A percentile compares a stretch with the other conserved stretches of the same genome.
Evolutionary conservation across 2,888 invertebrate genomes (phyloP).

Genomic region (Lucinisca nassula): DNA sequence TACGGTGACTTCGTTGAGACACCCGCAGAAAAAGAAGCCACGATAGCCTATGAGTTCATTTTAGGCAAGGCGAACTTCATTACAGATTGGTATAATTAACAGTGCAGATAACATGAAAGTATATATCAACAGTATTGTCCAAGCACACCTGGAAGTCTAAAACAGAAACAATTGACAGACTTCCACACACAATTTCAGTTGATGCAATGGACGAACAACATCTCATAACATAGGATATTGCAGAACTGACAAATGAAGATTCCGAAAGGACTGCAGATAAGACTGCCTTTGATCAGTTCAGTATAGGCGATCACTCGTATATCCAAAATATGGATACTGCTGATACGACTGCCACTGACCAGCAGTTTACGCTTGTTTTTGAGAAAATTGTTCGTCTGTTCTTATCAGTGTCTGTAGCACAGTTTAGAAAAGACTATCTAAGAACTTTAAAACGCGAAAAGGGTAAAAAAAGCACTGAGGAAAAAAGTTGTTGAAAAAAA

Average conservation of each 20-base stretch:
- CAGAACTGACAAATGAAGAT: no score
- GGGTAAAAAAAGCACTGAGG: constrained; percentile 27
- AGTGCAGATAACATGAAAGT: neutral
- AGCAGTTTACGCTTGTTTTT: neutral
- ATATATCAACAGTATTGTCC: neutral
- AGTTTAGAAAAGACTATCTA: constrained; percentile 36
- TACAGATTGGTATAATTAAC: neutral
- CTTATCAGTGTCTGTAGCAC: constrained; percentile 10
- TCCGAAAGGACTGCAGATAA: no score
- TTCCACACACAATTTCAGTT: constrained; percentile 16
- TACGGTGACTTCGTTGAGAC: constrained; percentile 5
- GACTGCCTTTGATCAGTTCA: neutral
- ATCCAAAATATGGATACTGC: neutral
- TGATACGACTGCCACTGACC: no score
- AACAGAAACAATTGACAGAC: constrained; percentile 8
- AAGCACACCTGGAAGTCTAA: neutral
- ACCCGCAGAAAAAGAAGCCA: neutral
- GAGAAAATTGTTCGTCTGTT: constrained; percentile 8
- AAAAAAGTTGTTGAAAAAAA: constrained; percentile 43
- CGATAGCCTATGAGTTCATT: neutral
- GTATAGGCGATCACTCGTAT: neutral
- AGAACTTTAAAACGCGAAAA: constrained; percentile 34
- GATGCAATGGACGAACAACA: neutral
- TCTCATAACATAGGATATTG: neutral
- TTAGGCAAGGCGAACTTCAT: neutral